Percentiles rank a stretch among this genome's conserved stretches.
Conservation (phyloP, 2,113 vertebrate species). For the Vicugna pacos region DNA sequence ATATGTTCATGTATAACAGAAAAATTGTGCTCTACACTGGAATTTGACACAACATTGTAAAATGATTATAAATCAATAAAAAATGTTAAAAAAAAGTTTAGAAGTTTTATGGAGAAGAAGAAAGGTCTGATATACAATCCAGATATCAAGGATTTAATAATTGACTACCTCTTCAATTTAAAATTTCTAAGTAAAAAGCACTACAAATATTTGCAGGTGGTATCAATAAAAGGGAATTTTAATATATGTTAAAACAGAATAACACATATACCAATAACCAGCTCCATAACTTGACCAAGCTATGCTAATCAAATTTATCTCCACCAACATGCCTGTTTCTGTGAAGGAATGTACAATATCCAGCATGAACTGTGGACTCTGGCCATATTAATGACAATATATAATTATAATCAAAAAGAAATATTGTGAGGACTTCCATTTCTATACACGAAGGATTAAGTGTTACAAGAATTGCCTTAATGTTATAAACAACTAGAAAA, state of each 20-base stretch:
- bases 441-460: not conserved
- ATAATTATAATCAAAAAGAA: slow-evolving; percentile 41
- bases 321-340: not conserved
- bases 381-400: not conserved
- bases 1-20: no score
- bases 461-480: not conserved
- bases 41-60: no score
- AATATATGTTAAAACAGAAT: not conserved
- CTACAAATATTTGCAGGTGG: not conserved
- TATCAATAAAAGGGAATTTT: not conserved
- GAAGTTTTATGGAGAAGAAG: not conserved
- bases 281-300: not conserved
- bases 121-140: not conserved
- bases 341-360: not conserved
- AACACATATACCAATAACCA: not conserved
- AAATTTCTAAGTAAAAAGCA: slow-evolving; percentile 13
- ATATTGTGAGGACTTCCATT: not conserved
- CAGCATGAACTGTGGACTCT: not conserved
- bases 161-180: not conserved
- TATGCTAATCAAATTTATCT: not conserved
- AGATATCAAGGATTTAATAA: not conserved
- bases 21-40: no score
- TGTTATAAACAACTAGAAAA: not conserved
- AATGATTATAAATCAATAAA: no score
- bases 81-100: not conserved